These are phyloP conservation scores for Cataglyphis hispanica DNA, from an alignment of 1,140 invertebrate species.

Conservation along the genomic window DNA sequence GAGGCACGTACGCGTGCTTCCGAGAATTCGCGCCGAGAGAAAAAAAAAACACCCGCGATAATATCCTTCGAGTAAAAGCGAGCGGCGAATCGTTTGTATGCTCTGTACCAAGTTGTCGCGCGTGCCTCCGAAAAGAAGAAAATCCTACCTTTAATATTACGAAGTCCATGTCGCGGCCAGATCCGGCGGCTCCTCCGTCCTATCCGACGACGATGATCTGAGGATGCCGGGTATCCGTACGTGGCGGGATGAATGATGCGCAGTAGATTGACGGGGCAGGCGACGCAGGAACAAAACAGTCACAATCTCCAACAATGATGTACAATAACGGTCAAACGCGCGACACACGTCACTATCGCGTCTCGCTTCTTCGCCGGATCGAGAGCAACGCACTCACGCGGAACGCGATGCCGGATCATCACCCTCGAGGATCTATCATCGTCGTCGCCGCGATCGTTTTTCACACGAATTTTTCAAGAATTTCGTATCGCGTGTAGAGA, in stretches of 20 bases:
- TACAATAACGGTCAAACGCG: background rate
- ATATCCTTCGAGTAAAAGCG: no score
- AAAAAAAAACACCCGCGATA: background rate
- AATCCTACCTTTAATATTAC: slow-evolving; percentile 77
- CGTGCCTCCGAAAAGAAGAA: background rate
- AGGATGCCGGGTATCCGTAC: slow-evolving; percentile 39
- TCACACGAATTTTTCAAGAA: background rate
- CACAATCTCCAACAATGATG: slow-evolving; percentile 40
- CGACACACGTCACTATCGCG: slow-evolving; percentile 26
- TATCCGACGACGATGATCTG: background rate
- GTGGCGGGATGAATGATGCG: background rate
- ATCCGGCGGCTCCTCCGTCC: background rate
- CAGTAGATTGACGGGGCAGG: background rate
- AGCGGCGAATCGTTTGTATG: background rate
- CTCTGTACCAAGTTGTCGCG: background rate
- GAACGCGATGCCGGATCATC: slow-evolving; percentile 27
- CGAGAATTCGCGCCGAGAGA: background rate
- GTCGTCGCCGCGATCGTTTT: background rate
- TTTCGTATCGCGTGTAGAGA: background rate
- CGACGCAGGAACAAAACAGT: background rate
- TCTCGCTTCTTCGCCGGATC: slow-evolving; percentile 33
- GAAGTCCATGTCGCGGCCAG: slow-evolving; percentile 74
- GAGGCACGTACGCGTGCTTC: no score
- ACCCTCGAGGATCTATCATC: slow-evolving; percentile 17
- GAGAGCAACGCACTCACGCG: slow-evolving; percentile 42